Percentiles rank a stretch among this genome's conserved stretches.
These are phyloP conservation scores for Tyto alba DNA, from an alignment of 2,113 vertebrate genomes.

Conservation along the genomic window DNA sequence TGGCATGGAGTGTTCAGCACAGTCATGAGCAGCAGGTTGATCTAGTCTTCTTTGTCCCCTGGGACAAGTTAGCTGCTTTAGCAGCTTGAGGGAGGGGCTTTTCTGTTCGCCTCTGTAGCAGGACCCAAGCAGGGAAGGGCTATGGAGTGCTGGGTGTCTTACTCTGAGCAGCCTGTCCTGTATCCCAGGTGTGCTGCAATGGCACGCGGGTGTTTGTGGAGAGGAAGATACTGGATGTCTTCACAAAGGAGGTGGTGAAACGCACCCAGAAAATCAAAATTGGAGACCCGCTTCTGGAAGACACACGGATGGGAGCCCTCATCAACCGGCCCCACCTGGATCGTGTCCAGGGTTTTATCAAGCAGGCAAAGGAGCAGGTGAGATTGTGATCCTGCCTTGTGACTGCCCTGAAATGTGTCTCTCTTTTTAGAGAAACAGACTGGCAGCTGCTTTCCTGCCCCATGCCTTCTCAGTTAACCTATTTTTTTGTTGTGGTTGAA, in stretches of 20 bases:
- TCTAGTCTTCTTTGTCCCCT: neutral
- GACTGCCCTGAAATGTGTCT: neutral
- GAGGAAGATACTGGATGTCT: slow-evolving; percentile 81
- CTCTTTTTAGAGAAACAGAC: neutral
- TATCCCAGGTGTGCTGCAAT: slow-evolving; percentile 89
- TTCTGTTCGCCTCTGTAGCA: neutral
- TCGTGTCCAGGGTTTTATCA: slow-evolving; percentile 85
- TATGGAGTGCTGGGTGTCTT: neutral
- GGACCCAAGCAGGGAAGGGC: neutral
- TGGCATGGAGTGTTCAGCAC: neutral
- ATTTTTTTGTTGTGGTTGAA: neutral
- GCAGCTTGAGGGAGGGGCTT: neutral
- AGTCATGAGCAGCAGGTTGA: neutral
- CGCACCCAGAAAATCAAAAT: slow-evolving; percentile 85
- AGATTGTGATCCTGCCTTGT: neutral
- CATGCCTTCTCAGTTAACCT: neutral
- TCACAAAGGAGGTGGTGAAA: slow-evolving; percentile 87
- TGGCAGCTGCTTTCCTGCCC: neutral
- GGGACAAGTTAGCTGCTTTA: neutral
- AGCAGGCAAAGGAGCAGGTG: slow-evolving; percentile 86
- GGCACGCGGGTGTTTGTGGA: slow-evolving; percentile 95
- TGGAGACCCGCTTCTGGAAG: slow-evolving; percentile 87
- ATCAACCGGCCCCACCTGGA: slow-evolving; percentile 88
- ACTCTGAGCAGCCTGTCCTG: neutral
- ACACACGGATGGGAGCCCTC: slow-evolving; percentile 90